Base-by-base conservation (phyloP, 2,797 vertebrate species). In the Acanthurus leucopareius region DNA sequence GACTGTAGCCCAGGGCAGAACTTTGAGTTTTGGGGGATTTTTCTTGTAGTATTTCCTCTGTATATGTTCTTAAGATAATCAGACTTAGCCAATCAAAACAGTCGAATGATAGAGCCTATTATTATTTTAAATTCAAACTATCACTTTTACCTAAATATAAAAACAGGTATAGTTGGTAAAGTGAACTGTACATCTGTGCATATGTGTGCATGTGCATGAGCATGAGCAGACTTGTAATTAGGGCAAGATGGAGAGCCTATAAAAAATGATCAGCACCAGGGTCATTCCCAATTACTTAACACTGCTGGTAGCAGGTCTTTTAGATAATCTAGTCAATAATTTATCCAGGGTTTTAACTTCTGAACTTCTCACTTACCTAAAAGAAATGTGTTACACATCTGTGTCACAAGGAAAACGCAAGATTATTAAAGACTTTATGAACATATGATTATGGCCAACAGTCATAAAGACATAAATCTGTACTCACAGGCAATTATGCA, bases 401-500 rank as follows among this genome's bases (percentile, higher is more conserved):
- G 42, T 62, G 10, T 48, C 17, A 0, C 2, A 5, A 1, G 20
- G 3, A 60, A 40, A 60, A 0, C 10, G 1, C 2, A 8, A 73
- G 59, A 57, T 67, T 60, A 40, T 44, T 1, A 38, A 44, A 60
- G 38, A 44, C 69, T 28, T 20, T 16, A 8, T 47, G n/a, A 54
- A 9, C 42, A n/a, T 15, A 9, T 67, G 28, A 79, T 65, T 3
- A 52, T 58, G 49, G 40, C 6, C 0, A 38, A 32, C 75, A 53
- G 69, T 44, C 63, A 75, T 86, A 77, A 73, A 53, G 69, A 38
- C 63, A 75, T 86, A 77, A 73, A 89, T 3, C 10, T 63, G 0
- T 51, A 19, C 73, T 84, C 79, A 80, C 49, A 0, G 56, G 61
- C 53, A 49, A 17, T 76, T 75, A 58, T 19, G 35, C 72, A 73